phyloP scores from a whole-genome alignment of 2,797 vertebrate genomes.

The Florisuga fusca region DNA sequence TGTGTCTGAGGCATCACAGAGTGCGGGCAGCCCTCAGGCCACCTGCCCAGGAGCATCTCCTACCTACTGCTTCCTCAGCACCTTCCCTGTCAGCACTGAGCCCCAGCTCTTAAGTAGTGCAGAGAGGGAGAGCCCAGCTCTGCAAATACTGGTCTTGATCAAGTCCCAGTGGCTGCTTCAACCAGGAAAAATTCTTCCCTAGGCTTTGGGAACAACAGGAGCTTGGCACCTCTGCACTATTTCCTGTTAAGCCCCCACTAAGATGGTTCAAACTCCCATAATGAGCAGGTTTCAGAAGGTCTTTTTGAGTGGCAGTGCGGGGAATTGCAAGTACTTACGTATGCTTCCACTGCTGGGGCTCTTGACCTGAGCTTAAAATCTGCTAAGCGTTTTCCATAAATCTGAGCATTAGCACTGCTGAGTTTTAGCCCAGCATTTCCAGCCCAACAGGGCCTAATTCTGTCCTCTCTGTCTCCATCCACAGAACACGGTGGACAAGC shows the following conservation, averaged over 20 bases:
- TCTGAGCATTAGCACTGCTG: not conserved
- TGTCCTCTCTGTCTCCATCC: constrained; percentile 46
- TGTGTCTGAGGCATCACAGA: not conserved
- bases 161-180: not conserved
- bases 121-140: not conserved
- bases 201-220: not conserved
- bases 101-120: not conserved
- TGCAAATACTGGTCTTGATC: rapidly evolving
- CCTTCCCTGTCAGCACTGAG: not conserved
- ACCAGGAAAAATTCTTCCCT: not conserved
- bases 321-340: not conserved
- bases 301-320: rapidly evolving
- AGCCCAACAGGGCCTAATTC: not conserved
- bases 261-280: not conserved
- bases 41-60: not conserved
- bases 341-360: constrained; percentile 1
- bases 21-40: not conserved
- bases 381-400: not conserved
- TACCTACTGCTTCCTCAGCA: rapidly evolving
- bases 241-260: not conserved
- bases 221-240: not conserved
- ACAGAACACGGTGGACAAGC: constrained; percentile 96
- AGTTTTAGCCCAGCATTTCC: not conserved
- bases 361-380: constrained; percentile 43
- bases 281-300: not conserved